Conservation (phyloP, 1,140 invertebrate genomes). For the Wasmannia auropunctata region DNA sequence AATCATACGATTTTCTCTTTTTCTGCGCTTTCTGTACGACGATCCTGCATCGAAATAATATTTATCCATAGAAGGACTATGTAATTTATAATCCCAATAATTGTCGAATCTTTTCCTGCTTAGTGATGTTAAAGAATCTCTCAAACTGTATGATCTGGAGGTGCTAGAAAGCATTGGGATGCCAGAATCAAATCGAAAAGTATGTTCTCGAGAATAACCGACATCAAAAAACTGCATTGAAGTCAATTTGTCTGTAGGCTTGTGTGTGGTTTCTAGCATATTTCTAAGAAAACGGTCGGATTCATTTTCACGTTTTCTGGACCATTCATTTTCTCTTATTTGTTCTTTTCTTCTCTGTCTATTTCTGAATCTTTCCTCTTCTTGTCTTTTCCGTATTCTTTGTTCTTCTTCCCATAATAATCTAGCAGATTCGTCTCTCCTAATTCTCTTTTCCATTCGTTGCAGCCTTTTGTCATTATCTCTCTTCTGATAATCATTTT, state of each 20-base stretch:
- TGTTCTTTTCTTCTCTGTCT: conserved; percentile 63
- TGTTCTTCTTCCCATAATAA: conserved; percentile 65
- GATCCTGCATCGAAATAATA: conserved; percentile 58
- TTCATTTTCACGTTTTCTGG: conserved; percentile 53
- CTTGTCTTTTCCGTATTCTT: conserved; percentile 51
- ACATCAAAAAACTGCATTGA: conserved; percentile 15
- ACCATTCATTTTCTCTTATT: conserved; percentile 67
- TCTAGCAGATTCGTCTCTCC: conserved; percentile 63
- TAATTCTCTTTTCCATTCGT: conserved; percentile 60
- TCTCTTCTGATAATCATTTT: conserved; percentile 26
- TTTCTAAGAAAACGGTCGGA: conserved; percentile 53
- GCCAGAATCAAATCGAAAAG: conserved; percentile 32
- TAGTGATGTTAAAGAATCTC: conserved; percentile 61
- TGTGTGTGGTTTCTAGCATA: conserved; percentile 13
- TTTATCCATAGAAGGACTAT: conserved; percentile 46
- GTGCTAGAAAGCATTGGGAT: conserved; percentile 51
- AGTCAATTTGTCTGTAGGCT: neutral
- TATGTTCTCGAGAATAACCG: conserved; percentile 36
- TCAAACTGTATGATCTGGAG: conserved; percentile 67
- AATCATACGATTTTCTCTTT: conserved; percentile 61
- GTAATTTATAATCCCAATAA: conserved; percentile 64
- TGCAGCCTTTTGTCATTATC: conserved; percentile 45
- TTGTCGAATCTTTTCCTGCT: conserved; percentile 55
- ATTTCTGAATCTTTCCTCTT: conserved; percentile 55
- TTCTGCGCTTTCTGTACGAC: conserved; percentile 55